phyloP scores from a whole-genome alignment of 2,888 invertebrate species.

The Syrista parreyssii region DNA sequence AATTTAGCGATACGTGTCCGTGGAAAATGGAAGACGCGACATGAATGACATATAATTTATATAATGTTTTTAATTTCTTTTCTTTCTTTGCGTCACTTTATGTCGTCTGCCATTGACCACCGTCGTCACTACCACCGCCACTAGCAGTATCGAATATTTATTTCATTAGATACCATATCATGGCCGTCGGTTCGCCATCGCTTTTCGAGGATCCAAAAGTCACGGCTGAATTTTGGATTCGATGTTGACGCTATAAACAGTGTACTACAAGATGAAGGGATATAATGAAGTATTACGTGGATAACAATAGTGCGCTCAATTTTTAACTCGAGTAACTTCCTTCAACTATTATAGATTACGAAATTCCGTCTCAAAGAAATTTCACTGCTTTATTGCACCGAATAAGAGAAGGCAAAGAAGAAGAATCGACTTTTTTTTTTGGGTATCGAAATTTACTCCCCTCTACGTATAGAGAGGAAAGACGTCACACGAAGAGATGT shows the following conservation, averaged over 20 bases:
- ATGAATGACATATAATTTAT: not conserved
- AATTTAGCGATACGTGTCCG: not conserved
- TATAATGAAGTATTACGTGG: not conserved
- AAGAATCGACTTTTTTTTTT: not conserved
- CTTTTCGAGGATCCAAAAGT: not conserved
- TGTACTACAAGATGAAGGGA: not conserved
- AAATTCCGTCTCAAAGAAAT: conserved; percentile 1
- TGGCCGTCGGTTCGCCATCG: not conserved
- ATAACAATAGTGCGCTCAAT: not conserved
- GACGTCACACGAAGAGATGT: not conserved
- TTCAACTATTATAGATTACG: not conserved
- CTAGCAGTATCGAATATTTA: not conserved
- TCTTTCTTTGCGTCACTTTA: conserved; percentile 8
- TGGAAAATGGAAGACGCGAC: not conserved
- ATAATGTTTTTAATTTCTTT: conserved; percentile 8
- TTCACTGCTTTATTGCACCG: conserved; percentile 12
- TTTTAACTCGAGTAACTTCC: not conserved
- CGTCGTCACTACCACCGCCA: not conserved
- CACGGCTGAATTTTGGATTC: not conserved
- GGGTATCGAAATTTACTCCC: not conserved
- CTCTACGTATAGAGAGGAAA: not conserved
- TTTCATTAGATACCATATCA: not conserved
- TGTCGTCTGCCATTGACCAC: not conserved
- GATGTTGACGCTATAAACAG: not conserved
- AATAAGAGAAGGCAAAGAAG: not conserved